A percentile compares a stretch with the other conserved stretches of the same genome.
These are phyloP conservation scores for Psittacula echo DNA, from an alignment of 2,797 vertebrate species.

Conservation along the genomic window DNA sequence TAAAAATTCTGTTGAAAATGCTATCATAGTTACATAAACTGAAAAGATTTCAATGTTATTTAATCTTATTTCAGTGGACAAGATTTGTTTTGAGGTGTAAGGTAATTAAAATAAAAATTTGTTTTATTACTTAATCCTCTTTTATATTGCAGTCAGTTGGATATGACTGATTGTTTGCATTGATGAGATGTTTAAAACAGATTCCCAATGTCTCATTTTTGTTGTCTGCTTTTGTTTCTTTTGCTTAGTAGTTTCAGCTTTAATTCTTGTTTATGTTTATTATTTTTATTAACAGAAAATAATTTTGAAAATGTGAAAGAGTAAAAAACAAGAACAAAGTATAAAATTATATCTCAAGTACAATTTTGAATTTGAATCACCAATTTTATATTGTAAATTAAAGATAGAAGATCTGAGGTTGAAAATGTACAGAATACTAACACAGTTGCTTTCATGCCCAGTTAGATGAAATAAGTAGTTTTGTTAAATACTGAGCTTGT, in stretches of 20 bases:
- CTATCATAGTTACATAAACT: not conserved
- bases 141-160: not conserved
- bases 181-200: not conserved
- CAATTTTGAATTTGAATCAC: not conserved
- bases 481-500: conserved; percentile 15
- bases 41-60: not conserved
- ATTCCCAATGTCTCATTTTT: not conserved
- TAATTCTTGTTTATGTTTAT: not conserved
- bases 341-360: not conserved
- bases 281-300: not conserved
- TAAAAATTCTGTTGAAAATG: not conserved
- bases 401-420: not conserved
- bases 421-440: not conserved
- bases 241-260: not conserved
- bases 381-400: not conserved
- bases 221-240: not conserved
- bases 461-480: conserved; percentile 5
- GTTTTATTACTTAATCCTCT: not conserved
- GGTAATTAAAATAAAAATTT: not conserved
- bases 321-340: not conserved
- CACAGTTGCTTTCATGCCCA: not conserved
- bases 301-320: not conserved
- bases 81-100: not conserved
- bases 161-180: not conserved
- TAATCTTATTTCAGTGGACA: not conserved